phyloP scores from a whole-genome alignment of 2,888 invertebrate genomes.

The Machimus atricapillus region DNA sequence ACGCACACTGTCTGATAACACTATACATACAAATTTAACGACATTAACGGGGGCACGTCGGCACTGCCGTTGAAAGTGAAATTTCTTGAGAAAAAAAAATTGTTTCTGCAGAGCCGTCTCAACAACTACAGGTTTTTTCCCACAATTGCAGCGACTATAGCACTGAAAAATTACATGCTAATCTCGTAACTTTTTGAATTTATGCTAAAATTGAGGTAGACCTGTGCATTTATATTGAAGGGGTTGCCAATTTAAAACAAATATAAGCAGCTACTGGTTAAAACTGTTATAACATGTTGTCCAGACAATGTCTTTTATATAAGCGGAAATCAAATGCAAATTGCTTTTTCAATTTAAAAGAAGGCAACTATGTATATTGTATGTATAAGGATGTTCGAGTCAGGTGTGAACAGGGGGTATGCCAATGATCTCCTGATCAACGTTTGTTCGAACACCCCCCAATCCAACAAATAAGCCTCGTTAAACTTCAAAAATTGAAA shows the following conservation, averaged over 20 bases:
- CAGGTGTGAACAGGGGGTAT: too few species aligned
- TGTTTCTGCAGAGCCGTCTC: background rate
- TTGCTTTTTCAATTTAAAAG: background rate
- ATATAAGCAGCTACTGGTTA: background rate
- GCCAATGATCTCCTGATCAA: too few species aligned
- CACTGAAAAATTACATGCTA: background rate
- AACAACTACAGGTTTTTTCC: conserved; percentile 8
- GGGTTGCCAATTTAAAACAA: background rate
- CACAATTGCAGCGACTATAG: background rate
- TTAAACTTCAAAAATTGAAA: too few species aligned
- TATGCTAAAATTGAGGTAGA: background rate
- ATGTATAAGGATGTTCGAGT: too few species aligned
- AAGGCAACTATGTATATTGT: background rate
- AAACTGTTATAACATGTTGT: background rate
- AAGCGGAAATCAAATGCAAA: background rate
- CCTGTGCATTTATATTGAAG: background rate
- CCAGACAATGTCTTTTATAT: background rate
- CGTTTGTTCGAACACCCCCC: too few species aligned
- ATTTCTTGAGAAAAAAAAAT: conserved; percentile 11
- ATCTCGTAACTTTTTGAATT: background rate
- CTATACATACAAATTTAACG: background rate
- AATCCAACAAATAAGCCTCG: too few species aligned
- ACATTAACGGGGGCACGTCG: background rate
- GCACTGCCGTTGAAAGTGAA: conserved; percentile 13
- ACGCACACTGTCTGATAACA: background rate